Conservation (phyloP, 2,113 vertebrate genomes). For the Lophotis ruficrista region DNA sequence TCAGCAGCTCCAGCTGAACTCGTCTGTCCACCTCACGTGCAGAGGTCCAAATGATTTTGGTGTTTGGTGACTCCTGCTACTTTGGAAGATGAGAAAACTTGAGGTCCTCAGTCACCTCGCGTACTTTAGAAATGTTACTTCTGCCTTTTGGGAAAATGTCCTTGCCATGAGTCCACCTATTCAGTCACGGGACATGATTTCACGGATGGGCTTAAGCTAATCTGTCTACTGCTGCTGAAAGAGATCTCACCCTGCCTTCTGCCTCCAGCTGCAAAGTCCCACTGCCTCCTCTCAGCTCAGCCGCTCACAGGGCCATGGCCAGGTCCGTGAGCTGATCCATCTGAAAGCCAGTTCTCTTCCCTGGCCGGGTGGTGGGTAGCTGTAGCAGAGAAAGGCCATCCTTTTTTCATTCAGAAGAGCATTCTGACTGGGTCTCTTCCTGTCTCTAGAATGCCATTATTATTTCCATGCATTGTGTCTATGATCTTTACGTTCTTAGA, state of each 20-base stretch:
- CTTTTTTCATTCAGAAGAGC: background rate
- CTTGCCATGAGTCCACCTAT: background rate
- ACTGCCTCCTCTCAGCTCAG: background rate
- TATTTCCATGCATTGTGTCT: background rate
- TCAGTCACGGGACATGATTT: background rate
- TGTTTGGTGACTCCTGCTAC: background rate
- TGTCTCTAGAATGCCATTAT: background rate
- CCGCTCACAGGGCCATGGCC: background rate
- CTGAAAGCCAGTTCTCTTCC: background rate
- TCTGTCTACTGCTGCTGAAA: background rate
- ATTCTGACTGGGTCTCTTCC: background rate
- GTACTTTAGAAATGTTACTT: background rate
- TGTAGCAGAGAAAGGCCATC: background rate
- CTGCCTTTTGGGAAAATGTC: background rate
- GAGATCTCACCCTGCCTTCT: background rate
- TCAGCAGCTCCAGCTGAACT: background rate
- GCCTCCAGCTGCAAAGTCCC: background rate
- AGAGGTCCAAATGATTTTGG: background rate
- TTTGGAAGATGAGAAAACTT: background rate
- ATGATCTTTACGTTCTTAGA: background rate
- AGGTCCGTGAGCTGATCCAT: background rate
- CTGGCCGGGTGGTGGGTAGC: background rate
- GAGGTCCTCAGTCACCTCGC: background rate
- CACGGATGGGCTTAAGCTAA: background rate
- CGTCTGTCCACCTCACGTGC: background rate